Conservation (phyloP, 2,888 invertebrate genomes). For the Hyposoter dolosus region DNA sequence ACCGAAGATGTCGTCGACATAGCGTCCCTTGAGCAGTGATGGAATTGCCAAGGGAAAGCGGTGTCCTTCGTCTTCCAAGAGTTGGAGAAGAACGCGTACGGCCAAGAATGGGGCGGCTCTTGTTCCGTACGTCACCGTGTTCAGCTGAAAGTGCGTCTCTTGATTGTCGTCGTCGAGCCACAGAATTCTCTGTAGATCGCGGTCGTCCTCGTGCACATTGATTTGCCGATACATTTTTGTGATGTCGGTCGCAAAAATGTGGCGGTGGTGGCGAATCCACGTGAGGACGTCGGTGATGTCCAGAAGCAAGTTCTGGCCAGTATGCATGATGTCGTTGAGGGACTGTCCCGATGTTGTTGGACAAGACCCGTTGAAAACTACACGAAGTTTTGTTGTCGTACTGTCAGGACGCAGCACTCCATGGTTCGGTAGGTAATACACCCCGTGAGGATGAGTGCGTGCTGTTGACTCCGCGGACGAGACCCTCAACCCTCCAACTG, state of each 20-base stretch:
- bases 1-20: not conserved
- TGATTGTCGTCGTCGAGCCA: slow-evolving; percentile 70
- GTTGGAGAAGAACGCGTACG: slow-evolving; percentile 38
- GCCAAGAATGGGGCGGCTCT: slow-evolving; percentile 45
- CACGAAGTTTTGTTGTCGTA: not conserved
- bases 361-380: slow-evolving; percentile 69
- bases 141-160: slow-evolving; percentile 11
- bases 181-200: slow-evolving; percentile 78
- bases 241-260: slow-evolving; percentile 5
- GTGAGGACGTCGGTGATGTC: not conserved
- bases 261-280: not conserved
- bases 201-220: slow-evolving; percentile 57
- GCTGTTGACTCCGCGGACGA: not conserved
- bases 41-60: not conserved
- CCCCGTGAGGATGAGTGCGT: not conserved
- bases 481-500: slow-evolving; percentile 52
- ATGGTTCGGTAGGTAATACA: not conserved
- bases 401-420: not conserved
- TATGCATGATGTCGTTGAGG: slow-evolving; percentile 57
- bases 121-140: slow-evolving; percentile 9
- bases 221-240: slow-evolving; percentile 33
- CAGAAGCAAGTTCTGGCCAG: too few relatives aligned
- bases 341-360: slow-evolving; percentile 73
- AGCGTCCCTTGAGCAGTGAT: not conserved
- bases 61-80: slow-evolving; percentile 2